These are phyloP conservation scores for Malurus melanocephalus DNA, from an alignment of 2,113 vertebrate species.

Conservation along the genomic window DNA sequence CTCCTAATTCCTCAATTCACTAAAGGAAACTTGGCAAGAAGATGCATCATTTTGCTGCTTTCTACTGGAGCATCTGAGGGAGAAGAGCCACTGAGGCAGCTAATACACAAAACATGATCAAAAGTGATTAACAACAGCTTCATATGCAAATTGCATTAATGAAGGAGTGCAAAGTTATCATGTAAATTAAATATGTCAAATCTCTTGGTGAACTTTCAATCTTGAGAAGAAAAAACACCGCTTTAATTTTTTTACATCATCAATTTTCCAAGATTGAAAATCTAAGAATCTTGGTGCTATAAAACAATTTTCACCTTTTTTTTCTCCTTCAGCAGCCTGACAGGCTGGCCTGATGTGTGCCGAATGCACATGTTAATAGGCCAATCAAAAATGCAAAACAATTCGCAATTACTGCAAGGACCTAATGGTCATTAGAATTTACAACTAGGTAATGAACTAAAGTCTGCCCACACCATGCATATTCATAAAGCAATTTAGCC, in stretches of 20 bases:
- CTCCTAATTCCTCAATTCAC: constrained; percentile 86
- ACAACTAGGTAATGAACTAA: constrained; percentile 99
- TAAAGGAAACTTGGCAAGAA: constrained; percentile 85
- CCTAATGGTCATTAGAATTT: constrained; percentile 99
- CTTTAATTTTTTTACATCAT: constrained; percentile 94
- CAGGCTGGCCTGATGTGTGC: constrained; percentile 95
- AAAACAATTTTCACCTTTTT: constrained; percentile 91
- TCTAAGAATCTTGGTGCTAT: constrained; percentile 85
- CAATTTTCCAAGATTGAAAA: constrained; percentile 83
- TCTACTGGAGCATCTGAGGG: constrained; percentile 82
- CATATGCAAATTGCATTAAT: constrained; percentile 95
- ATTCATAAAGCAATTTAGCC: constrained; percentile 99
- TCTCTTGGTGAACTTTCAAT: constrained; percentile 95
- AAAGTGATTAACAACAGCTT: constrained; percentile 93
- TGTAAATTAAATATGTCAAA: constrained; percentile 99
- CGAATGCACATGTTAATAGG: constrained; percentile 98
- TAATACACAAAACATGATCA: constrained; percentile 92
- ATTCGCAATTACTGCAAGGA: constrained; percentile 99
- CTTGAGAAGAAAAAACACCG: constrained; percentile 87
- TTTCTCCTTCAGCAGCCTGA: constrained; percentile 87
- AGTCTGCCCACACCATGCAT: constrained; percentile 99
- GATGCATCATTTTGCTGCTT: constrained; percentile 83
- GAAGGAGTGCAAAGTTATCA: constrained; percentile 97
- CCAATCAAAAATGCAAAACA: constrained; percentile 99
- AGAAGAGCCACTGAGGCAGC: constrained; percentile 86